These are phyloP conservation scores for Bombus turneri DNA, from an alignment of 1,140 invertebrate genomes.

Conservation along the genomic window DNA sequence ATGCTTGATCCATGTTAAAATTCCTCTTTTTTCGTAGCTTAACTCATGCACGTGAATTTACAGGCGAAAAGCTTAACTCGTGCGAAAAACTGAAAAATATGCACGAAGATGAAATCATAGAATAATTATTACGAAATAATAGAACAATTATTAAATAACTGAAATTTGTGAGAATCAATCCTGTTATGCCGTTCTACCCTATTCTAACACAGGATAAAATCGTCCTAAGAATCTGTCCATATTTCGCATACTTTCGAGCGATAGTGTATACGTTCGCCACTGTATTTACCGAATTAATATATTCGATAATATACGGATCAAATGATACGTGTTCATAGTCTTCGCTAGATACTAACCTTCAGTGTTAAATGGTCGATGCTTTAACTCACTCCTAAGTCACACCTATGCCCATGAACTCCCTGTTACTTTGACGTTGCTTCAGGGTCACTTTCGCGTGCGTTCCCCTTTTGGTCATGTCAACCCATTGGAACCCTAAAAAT, in stretches of 20 bases:
- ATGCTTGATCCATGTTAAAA: neutral
- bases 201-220: too few relatives aligned
- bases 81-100: neutral
- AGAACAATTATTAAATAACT: neutral
- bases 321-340: neutral
- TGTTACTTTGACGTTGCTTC: neutral
- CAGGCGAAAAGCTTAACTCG: neutral
- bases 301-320: neutral
- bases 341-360: neutral
- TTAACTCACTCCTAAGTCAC: neutral
- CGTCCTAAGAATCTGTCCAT: too few relatives aligned
- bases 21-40: neutral
- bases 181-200: too few relatives aligned
- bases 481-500: conserved; percentile 28
- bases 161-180: too few relatives aligned
- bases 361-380: too few relatives aligned
- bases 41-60: neutral
- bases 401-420: conserved; percentile 1
- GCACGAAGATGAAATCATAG: neutral
- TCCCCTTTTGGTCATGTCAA: conserved; percentile 19
- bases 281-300: too few relatives aligned
- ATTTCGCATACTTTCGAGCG: neutral
- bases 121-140: neutral
- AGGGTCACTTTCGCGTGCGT: conserved; percentile 12
- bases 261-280: neutral